A percentile compares a stretch with the other conserved stretches of the same genome.
These are phyloP conservation scores for Sebastes hubbsi DNA, from an alignment of 2,797 vertebrate species.

Conservation along the genomic window DNA sequence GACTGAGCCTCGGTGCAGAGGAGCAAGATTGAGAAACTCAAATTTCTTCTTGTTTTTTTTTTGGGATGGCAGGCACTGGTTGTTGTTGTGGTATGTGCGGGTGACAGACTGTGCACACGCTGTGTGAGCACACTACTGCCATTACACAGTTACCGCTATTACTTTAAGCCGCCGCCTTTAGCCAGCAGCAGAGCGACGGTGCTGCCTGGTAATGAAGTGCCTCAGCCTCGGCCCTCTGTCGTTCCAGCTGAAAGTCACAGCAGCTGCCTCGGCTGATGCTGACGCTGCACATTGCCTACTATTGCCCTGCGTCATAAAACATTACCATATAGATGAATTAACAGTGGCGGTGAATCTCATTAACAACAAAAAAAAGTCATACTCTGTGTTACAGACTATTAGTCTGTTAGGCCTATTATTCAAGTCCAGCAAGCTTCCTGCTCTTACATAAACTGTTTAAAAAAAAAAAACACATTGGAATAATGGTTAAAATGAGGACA, in stretches of 20 bases:
- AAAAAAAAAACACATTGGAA: conserved; percentile 25
- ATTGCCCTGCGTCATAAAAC: conserved; percentile 47
- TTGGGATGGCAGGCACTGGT: not conserved
- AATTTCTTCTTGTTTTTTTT: not conserved
- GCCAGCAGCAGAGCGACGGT: conserved; percentile 33
- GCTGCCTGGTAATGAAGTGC: conserved; percentile 53
- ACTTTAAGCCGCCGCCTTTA: conserved; percentile 23
- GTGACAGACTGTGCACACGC: conserved; percentile 15
- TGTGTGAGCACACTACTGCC: conserved; percentile 46
- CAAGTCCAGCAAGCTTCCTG: conserved; percentile 9
- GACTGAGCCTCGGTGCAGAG: conserved; percentile 44
- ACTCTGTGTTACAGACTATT: conserved; percentile 5
- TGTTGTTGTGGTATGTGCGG: not conserved
- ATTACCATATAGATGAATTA: conserved; percentile 68
- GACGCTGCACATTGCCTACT: conserved; percentile 56
- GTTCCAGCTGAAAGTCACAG: conserved; percentile 59
- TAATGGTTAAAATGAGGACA: conserved; percentile 53
- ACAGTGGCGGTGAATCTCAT: conserved; percentile 31
- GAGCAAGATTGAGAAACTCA: conserved; percentile 36
- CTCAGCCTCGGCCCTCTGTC: conserved; percentile 42
- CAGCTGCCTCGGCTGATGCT: conserved; percentile 56
- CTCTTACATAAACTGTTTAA: conserved; percentile 48
- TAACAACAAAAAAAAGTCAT: conserved; percentile 16
- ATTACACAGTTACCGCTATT: conserved; percentile 28
- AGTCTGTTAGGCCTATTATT: conserved; percentile 36